These are phyloP conservation scores for Eurytoma adleriae DNA, from an alignment of 2,888 invertebrate species.

Conservation along the genomic window DNA sequence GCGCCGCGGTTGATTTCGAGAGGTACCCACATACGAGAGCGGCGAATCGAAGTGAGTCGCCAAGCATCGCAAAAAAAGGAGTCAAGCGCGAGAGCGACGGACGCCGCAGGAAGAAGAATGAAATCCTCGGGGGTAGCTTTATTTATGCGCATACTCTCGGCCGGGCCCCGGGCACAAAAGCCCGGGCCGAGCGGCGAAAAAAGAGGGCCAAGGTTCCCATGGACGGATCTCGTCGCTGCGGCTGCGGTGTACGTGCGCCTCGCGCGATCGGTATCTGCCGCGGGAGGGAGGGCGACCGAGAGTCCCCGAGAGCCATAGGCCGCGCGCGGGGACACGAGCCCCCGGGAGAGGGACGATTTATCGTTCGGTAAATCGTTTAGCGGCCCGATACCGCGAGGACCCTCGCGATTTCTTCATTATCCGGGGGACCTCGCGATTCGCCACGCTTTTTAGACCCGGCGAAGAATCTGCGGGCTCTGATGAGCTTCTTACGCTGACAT, in stretches of 20 bases:
- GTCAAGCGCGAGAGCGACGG: constrained; percentile 7
- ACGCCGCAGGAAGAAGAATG: constrained; percentile 29
- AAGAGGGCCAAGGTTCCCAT: too few relatives aligned
- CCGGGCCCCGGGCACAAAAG: neutral
- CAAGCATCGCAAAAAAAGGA: neutral
- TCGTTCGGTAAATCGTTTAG: constrained; percentile 44
- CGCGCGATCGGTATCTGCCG: constrained; percentile 62
- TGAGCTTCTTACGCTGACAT: too few relatives aligned
- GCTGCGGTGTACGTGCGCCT: constrained; percentile 62
- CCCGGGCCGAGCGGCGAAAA: neutral
- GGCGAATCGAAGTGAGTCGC: constrained; percentile 27
- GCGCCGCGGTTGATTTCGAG: constrained; percentile 33
- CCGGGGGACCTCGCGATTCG: neutral
- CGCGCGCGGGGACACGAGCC: constrained; percentile 1
- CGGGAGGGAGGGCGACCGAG: constrained; percentile 14
- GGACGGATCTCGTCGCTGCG: constrained; percentile 53
- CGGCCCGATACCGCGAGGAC: constrained; percentile 12
- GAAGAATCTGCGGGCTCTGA: too few relatives aligned
- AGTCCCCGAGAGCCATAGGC: constrained; percentile 19
- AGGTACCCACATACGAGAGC: constrained; percentile 29
- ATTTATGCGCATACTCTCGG: constrained; percentile 43
- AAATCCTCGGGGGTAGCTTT: constrained; percentile 27
- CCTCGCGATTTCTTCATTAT: constrained; percentile 38
- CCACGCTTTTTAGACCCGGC: neutral
- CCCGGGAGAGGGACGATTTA: constrained; percentile 28